Base-by-base conservation (phyloP, 2,888 invertebrate genomes). In the Acanthosepion pharaonis region DNA sequence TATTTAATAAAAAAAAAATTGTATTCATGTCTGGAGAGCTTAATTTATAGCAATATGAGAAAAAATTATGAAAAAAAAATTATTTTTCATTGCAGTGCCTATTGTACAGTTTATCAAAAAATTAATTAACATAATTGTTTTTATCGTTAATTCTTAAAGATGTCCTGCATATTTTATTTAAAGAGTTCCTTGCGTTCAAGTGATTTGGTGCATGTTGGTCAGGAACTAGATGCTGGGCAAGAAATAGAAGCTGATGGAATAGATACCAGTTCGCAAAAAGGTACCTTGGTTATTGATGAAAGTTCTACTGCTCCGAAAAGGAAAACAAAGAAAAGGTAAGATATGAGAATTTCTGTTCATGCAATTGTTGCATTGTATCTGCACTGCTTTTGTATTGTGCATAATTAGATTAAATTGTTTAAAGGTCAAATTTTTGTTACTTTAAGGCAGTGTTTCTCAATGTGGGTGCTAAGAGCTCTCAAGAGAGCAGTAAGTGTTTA, bases 211-310 rank as follows among this genome's bases (percentile, higher is more conserved):
- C n/a, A n/a, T 78, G 78, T 11, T 78, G 78, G 78, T 78, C 78
- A 78, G 28, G 93, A 93, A 28, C 48, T 93, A 25, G 93, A 93
- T 51, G 93, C 93, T 93, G 93, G 93, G n/a, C 93, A 93, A 53
- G 93, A 93, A 53, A 49, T 53, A 28, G 93, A 49, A 49, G 48
- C 53, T 93, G 93, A 93, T 93, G 93, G n/a, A 78, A 78, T 78
- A 78, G 78, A 78, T 18, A 78, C n/a, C n/a, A n/a, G 78, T 78
- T 78, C 78, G n/a, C 15, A n/a, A 23, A 78, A 78, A 33, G n/a
- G n/a, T 78, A 78, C n/a, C 78, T 78, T 78, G 78, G 18, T 18
- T 15, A 78, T 78, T 78, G 78, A 78, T 33, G 78, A 78, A 15
- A 15, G 78, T 11, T 33, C n/a, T 78, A n/a, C 78, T n/a, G 20